These are phyloP conservation scores for Akabosia matsudoensis DNA, from an alignment of 1,140 invertebrate genomes.

Conservation along the genomic window DNA sequence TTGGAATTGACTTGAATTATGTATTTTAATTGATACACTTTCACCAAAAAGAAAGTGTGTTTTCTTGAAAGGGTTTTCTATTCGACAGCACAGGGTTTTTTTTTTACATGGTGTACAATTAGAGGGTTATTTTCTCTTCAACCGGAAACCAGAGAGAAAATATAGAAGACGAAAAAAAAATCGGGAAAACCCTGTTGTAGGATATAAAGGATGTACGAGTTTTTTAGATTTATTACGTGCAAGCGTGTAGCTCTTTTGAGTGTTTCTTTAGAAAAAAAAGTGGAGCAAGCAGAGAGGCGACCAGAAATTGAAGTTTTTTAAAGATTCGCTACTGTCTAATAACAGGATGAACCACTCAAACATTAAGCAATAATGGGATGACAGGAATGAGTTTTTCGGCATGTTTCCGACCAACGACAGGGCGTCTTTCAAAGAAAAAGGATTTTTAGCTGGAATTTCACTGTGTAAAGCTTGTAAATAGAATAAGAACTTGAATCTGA, in stretches of 20 bases:
- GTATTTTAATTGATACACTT: slow-evolving; percentile 14
- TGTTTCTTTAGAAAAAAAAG: neutral
- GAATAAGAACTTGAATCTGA: too few relatives aligned
- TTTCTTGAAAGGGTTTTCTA: neutral
- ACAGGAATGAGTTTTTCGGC: neutral
- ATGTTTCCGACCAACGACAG: too few relatives aligned
- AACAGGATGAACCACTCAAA: neutral
- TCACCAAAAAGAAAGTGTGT: neutral
- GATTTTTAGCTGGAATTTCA: too few relatives aligned
- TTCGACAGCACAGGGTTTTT: too few relatives aligned
- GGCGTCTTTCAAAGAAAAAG: too few relatives aligned
- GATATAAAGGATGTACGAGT: neutral
- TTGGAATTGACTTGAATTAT: slow-evolving; percentile 20
- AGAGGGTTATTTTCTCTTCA: neutral
- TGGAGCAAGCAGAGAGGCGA: neutral
- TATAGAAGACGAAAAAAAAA: neutral
- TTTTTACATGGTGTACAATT: slow-evolving; percentile 11
- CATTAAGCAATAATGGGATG: neutral
- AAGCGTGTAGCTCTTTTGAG: neutral
- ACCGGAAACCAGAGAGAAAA: neutral
- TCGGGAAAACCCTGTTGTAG: too few relatives aligned
- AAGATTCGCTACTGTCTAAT: too few relatives aligned
- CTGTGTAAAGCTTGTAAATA: too few relatives aligned
- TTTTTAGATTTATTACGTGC: too few relatives aligned
- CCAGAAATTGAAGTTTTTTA: neutral